Evolutionary conservation across 2,113 vertebrate species (phyloP), one percentile per base, ranked within the genome.

Genomic region (Scomber japonicus): DNA sequence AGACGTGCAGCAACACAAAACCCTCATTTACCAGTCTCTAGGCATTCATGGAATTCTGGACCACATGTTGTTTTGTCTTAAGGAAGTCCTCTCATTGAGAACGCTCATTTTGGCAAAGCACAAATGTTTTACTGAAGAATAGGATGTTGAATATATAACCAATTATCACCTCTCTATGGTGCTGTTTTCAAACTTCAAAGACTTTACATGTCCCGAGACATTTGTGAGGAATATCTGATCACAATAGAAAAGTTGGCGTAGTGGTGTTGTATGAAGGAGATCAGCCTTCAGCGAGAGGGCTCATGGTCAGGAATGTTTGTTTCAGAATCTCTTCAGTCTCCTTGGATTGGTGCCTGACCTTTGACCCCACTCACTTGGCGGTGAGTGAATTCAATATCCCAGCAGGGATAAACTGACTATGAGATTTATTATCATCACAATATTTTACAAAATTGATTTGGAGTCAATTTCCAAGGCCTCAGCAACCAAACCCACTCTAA

Each of bases 1-100:
- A 56, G 59, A 76, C 13, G 13, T 45, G 59, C 60, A 17, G 9
- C 51, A 62, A 65, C 54, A 57, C 63, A 30, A 59, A 73, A 48
- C 74, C 24, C 53, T 3, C 11, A 56, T 40, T 67, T 46, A 50
- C 61, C 73, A 48, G 40, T 24, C 50, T 67, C 44, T 12, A 68
- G 75, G 82, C 73, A 92, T 91, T 24, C 14, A 0, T 67, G 82
- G 88, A 91, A 93, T 92, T 70, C 75, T n/a, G 77, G 56, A 53
- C 62, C 88, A 80, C 85, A 83, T 93, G 88, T 83, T 91, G 82
- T 92, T 95, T 87, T 89, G 90, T 87, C 86, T 93, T 30, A 67
- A 70, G 49, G 69, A 82, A 82, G 71, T 71, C 62, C 15, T 80
- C 50, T 71, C 48, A 68, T 14, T 85, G 62, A 82, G 60, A 61